Evolutionary conservation across 2,113 vertebrate species (phyloP).

Genomic region (Motacilla tschutschensis): DNA sequence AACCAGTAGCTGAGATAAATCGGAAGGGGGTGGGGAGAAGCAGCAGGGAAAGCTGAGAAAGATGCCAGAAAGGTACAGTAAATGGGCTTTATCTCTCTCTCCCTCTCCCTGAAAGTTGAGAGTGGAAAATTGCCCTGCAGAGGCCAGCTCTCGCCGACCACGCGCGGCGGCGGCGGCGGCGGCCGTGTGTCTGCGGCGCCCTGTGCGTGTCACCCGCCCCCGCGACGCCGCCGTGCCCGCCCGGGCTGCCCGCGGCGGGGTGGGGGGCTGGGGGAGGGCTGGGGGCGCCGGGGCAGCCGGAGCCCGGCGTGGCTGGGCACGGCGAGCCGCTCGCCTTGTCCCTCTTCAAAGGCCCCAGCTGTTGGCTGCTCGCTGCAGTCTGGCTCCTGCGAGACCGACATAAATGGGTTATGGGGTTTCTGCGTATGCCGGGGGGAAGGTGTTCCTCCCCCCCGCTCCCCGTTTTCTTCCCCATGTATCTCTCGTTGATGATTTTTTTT

Average conservation of each 20-base stretch:
- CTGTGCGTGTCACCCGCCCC: conserved; percentile 15
- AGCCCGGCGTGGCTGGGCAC: not conserved
- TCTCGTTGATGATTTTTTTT: not conserved
- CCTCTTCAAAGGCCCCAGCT: conserved; percentile 68
- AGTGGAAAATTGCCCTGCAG: conserved; percentile 58
- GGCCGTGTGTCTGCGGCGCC: conserved; percentile 19
- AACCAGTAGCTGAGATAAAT: conserved; percentile 55
- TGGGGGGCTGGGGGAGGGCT: too few species aligned
- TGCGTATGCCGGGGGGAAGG: not conserved
- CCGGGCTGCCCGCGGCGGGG: too few species aligned
- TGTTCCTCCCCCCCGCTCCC: not conserved
- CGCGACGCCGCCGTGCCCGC: not conserved
- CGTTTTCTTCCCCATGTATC: not conserved
- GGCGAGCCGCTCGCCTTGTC: conserved; percentile 23
- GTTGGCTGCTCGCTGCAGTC: conserved; percentile 50
- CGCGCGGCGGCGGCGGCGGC: not conserved
- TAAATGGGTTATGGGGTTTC: conserved; percentile 61
- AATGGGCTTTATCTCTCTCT: conserved; percentile 47
- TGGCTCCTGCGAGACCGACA: conserved; percentile 68
- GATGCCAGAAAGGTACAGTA: conserved; percentile 74
- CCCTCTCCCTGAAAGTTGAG: conserved; percentile 65
- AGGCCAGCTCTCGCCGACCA: conserved; percentile 48
- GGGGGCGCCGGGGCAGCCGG: not conserved
- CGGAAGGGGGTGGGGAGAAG: conserved; percentile 66
- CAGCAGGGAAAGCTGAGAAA: conserved; percentile 64